Evolutionary conservation across 2,113 vertebrate genomes (phyloP).

Genomic region (Lepidiolamprologus cunningtoni): DNA sequence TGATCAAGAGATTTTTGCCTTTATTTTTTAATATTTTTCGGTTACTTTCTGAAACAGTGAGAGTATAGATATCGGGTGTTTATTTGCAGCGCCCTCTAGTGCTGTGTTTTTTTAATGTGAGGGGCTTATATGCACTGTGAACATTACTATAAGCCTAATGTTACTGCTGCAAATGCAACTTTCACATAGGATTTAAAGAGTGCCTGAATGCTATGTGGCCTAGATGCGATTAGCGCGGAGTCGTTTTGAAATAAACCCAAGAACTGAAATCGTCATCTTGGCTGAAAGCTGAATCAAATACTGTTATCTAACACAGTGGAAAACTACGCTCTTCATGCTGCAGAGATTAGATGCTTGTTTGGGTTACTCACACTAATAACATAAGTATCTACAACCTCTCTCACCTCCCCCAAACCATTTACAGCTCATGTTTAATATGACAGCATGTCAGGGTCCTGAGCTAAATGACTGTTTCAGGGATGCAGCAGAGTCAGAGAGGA

Average conservation of each 20-base stretch:
- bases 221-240: neutral
- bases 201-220: neutral
- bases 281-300: neutral
- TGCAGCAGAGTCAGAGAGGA: neutral
- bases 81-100: constrained; percentile 1
- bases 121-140: neutral
- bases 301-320: neutral
- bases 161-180: neutral
- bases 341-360: neutral
- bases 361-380: neutral
- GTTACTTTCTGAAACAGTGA: neutral
- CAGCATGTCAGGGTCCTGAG: neutral
- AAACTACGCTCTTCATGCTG: neutral
- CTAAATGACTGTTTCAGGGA: neutral
- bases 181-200: neutral
- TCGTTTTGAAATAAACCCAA: neutral
- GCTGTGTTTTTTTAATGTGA: neutral
- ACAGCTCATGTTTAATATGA: neutral
- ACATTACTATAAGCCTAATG: neutral
- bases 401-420: neutral
- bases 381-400: neutral
- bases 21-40: neutral
- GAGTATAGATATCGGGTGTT: constrained; percentile 1
- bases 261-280: neutral
- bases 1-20: neutral